Conservation (phyloP, 2,113 vertebrate genomes). For the Corythornis vintsioides region DNA sequence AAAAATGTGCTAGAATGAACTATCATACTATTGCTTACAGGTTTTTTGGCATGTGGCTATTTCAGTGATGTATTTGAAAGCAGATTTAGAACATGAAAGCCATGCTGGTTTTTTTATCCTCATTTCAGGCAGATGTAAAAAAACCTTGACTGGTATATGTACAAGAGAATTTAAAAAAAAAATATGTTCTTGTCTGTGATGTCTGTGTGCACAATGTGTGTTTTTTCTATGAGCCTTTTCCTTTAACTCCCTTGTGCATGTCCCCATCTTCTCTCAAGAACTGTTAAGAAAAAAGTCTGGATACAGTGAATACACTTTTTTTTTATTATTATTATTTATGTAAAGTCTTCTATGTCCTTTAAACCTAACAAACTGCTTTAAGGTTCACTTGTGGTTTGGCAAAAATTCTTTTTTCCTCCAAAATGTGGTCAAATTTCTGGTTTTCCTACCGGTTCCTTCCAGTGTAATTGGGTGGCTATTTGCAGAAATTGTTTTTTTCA, state of each 20-base stretch:
- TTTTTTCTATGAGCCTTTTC: neutral
- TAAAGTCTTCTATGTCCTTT: neutral
- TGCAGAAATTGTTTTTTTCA: neutral
- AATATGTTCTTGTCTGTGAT: neutral
- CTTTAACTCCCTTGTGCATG: neutral
- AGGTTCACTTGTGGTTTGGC: neutral
- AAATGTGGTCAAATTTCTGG: neutral
- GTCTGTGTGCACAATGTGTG: accelerated
- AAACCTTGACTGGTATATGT: neutral
- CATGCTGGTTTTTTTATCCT: neutral
- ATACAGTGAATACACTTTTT: neutral
- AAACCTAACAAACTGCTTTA: neutral
- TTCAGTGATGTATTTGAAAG: neutral
- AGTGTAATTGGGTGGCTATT: neutral
- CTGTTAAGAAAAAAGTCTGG: neutral
- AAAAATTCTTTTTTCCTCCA: neutral
- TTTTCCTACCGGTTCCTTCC: neutral
- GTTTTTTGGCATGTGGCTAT: neutral
- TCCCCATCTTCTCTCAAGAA: neutral
- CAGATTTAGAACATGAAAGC: neutral
- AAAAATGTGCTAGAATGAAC: neutral
- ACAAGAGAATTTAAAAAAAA: neutral
- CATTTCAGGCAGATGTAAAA: neutral
- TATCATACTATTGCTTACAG: neutral
- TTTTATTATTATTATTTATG: neutral